phyloP scores from a whole-genome alignment of 2,888 invertebrate species.

The Mesochorus sp. region DNA sequence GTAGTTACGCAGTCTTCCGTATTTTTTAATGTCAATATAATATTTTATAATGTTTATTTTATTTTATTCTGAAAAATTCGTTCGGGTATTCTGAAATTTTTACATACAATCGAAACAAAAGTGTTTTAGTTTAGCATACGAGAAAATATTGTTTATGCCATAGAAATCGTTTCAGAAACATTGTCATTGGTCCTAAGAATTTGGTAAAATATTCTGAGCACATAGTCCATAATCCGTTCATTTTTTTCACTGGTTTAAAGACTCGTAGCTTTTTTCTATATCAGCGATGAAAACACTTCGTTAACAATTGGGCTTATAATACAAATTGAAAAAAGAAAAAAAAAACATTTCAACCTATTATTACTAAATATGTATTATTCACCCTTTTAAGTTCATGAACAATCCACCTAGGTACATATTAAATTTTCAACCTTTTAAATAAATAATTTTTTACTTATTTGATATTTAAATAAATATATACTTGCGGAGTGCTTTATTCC shows the following conservation, averaged over 20 bases:
- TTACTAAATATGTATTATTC: background rate
- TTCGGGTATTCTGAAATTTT: background rate
- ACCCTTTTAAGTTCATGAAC: conserved; percentile 13
- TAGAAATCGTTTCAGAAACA: background rate
- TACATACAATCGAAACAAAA: background rate
- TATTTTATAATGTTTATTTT: background rate
- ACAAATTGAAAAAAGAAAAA: background rate
- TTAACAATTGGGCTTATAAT: background rate
- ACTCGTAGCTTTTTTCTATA: conserved; percentile 9
- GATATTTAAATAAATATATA: conserved; percentile 1
- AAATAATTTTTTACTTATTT: too few relatives aligned
- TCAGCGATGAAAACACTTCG: conserved; percentile 12
- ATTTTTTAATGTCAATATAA: background rate
- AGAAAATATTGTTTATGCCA: too few relatives aligned
- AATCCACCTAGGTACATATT: too few relatives aligned
- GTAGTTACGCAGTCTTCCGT: background rate
- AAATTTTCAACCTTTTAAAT: background rate
- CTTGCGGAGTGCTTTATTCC: background rate
- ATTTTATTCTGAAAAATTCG: background rate
- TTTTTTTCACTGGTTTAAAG: too few relatives aligned
- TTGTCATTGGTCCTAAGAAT: background rate
- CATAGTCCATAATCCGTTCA: too few relatives aligned
- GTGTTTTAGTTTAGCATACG: background rate
- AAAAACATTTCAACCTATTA: background rate
- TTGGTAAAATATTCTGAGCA: background rate